Base-by-base conservation (phyloP, 2,888 invertebrate genomes). In the Thymelicus lineola region DNA sequence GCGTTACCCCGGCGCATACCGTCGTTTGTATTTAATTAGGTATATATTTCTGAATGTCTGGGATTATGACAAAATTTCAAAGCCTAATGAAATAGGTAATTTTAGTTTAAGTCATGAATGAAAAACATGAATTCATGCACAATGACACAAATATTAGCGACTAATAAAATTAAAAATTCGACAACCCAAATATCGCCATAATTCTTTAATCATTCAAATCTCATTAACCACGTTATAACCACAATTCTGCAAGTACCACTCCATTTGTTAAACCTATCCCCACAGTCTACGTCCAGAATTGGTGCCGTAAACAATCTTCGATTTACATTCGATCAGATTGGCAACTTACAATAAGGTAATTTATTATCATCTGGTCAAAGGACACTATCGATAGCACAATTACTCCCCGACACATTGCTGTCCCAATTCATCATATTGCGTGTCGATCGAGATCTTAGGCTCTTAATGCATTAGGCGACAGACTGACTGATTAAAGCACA, bases 371-470 rank as follows among this genome's bases (percentile, higher is more conserved):
- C 55, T 35, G 42, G 59, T 35, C 57, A 69, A 17, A 28, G 38
- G 69, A 64, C 69, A 64, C 63, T 42, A 64, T 64, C 70, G 70
- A 73, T 75, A 75, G 67, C 71, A 75, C 75, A 76, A 75, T 73
- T 72, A 72, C 59, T 60, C 59, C 68, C 70, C 58, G 71, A 73
- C 73, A 78, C 73, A 76, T 74, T 74, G 70, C 74, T 70, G 73
- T 72, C 66, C 75, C 71, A 73, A 76, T 78, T 75, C 73, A 74
- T 78, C 76, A 76, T 74, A 75, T 74, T 73, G 75, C 75, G 75
- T 75, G 75, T 67, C 73, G 76, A 76, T 75, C 73, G 72, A 72
- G 70, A 77, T 76, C 75, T 55, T 55, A 61, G 61, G 68, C 55
- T 46, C 62, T 62, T 46, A 38, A 36, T 17, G 58, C 36, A 58